These are phyloP conservation scores for Lasioglossum marginatum DNA, from an alignment of 2,888 invertebrate species.

Conservation along the genomic window DNA sequence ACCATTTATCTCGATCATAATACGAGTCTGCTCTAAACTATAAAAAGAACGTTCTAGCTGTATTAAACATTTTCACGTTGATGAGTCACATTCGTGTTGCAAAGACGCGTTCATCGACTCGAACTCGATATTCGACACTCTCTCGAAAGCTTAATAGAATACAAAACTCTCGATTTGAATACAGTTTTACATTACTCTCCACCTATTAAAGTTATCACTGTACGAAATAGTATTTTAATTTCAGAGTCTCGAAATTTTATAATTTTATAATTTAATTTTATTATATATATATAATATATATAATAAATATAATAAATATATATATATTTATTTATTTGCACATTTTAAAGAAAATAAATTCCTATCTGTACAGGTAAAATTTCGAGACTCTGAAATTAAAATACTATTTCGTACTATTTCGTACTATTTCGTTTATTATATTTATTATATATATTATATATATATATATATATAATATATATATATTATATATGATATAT, in stretches of 20 bases:
- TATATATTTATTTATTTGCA: too few species aligned
- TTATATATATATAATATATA: too few species aligned
- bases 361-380: too few species aligned
- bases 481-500: too few species aligned
- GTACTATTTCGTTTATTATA: too few species aligned
- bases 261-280: too few species aligned
- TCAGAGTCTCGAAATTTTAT: background rate
- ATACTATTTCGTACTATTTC: too few species aligned
- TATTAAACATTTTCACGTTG: constrained; percentile 48
- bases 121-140: constrained; percentile 22
- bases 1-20: constrained; percentile 77
- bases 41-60: constrained; percentile 71
- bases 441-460: too few species aligned
- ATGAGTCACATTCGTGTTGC: constrained; percentile 60
- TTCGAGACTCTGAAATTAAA: too few species aligned
- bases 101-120: constrained; percentile 45
- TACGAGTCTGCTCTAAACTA: constrained; percentile 75
- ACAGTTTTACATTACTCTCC: background rate
- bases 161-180: background rate
- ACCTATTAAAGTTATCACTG: background rate
- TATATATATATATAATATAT: too few species aligned
- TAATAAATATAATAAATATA: too few species aligned
- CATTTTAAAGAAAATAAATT: too few species aligned
- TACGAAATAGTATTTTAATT: background rate
- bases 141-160: background rate